These are phyloP conservation scores for Diadema setosum DNA, from an alignment of 35 echinoderm and acorn worm species.

Conservation along the genomic window DNA sequence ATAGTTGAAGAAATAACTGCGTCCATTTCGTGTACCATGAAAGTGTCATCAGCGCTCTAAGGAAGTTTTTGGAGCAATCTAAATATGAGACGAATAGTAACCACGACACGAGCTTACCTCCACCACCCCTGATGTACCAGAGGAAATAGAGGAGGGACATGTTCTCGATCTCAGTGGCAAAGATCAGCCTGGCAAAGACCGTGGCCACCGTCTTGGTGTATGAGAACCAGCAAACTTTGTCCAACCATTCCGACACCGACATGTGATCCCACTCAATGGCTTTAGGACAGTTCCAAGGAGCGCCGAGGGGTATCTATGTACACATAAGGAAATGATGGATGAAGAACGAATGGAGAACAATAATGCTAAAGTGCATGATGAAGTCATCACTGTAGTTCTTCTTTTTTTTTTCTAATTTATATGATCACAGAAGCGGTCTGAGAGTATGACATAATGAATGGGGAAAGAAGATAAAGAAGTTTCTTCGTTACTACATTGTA, in stretches of 20 bases:
- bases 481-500: too few relatives aligned
- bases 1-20: not conserved
- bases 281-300: slow-evolving; percentile 39
- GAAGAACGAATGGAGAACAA: too few relatives aligned
- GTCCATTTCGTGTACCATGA: not conserved
- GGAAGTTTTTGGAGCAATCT: not conserved
- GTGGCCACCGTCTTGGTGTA: slow-evolving; percentile 20
- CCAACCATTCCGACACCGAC: slow-evolving; percentile 34
- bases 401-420: too few relatives aligned
- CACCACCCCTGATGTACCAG: slow-evolving; percentile 55
- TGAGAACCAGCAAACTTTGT: slow-evolving; percentile 46
- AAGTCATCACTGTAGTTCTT: too few relatives aligned
- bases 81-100: not conserved
- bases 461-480: too few relatives aligned
- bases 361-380: too few relatives aligned
- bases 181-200: not conserved
- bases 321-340: not conserved
- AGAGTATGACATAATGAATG: too few relatives aligned
- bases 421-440: too few relatives aligned
- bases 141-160: slow-evolving; percentile 65
- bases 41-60: not conserved
- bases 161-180: slow-evolving; percentile 42
- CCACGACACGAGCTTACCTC: slow-evolving; percentile 27
- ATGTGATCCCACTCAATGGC: slow-evolving; percentile 65
- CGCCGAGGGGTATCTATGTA: slow-evolving; percentile 20